Conservation (phyloP, 2,113 vertebrate genomes). For the Xiphophorus maculatus region DNA sequence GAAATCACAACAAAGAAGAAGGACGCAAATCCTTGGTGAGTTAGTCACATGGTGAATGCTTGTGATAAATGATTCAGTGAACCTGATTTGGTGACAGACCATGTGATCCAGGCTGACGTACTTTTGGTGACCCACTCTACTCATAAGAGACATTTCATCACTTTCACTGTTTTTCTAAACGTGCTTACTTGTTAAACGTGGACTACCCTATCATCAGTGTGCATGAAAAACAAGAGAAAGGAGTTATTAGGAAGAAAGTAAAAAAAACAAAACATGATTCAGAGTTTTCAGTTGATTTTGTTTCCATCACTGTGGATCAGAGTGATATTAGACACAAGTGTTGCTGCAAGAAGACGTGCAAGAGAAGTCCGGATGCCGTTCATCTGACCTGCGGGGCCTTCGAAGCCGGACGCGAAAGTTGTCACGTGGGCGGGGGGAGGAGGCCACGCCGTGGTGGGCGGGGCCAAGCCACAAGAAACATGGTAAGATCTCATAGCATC, state of each 20-base stretch:
- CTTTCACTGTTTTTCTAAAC: conserved; percentile 6
- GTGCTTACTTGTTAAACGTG: conserved; percentile 70
- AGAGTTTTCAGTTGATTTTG: conserved; percentile 30
- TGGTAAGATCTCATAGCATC: conserved; percentile 59
- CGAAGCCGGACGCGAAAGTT: conserved; percentile 39
- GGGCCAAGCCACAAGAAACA: conserved; percentile 62
- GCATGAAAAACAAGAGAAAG: conserved; percentile 54
- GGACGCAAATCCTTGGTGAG: conserved; percentile 18
- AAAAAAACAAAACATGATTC: background rate
- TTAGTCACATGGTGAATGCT: conserved; percentile 48
- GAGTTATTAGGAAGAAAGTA: conserved; percentile 25
- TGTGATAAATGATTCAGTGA: conserved; percentile 10
- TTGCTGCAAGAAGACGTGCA: conserved; percentile 59
- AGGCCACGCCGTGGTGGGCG: conserved; percentile 57
- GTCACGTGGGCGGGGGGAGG: conserved; percentile 46
- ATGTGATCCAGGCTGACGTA: conserved; percentile 39
- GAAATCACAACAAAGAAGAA: background rate
- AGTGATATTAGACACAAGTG: conserved; percentile 22
- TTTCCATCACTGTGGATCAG: conserved; percentile 18
- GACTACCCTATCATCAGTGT: conserved; percentile 52
- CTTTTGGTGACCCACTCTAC: conserved; percentile 9
- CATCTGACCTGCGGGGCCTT: conserved; percentile 82
- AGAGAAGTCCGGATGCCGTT: conserved; percentile 32
- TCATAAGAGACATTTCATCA: background rate
- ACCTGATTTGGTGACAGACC: conserved; percentile 3